These are phyloP conservation scores for Orchesellides sinensis DNA, from an alignment of 2,888 invertebrate genomes.

Conservation along the genomic window DNA sequence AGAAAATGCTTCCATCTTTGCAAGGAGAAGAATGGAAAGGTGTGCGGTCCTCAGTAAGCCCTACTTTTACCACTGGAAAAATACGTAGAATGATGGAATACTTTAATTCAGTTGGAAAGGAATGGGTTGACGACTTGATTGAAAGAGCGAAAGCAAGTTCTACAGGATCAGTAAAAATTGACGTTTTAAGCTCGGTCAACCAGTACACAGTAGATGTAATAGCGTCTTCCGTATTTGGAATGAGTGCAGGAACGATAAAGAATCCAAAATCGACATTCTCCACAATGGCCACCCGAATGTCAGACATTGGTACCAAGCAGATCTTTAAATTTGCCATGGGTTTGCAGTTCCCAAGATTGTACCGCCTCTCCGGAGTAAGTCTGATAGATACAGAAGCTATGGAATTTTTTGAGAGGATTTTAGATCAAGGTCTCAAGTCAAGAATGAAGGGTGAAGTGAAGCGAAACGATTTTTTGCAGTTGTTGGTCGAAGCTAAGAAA, in stretches of 20 bases:
- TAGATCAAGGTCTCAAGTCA: not conserved
- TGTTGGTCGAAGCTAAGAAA: constrained; percentile 58
- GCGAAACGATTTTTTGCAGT: constrained; percentile 68
- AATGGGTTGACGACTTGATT: constrained; percentile 15
- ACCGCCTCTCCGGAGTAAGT: not conserved
- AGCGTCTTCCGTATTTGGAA: constrained; percentile 77
- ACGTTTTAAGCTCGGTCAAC: not conserved
- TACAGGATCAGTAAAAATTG: constrained; percentile 15
- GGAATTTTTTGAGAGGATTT: constrained; percentile 14
- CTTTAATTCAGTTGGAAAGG: constrained; percentile 22
- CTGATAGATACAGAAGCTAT: not conserved
- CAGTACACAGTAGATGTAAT: constrained; percentile 75
- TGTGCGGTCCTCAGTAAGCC: constrained; percentile 29
- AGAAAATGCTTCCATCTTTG: constrained; percentile 2
- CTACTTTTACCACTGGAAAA: constrained; percentile 57
- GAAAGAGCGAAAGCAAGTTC: not conserved
- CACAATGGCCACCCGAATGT: constrained; percentile 53
- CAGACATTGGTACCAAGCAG: constrained; percentile 57
- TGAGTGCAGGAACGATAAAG: constrained; percentile 76
- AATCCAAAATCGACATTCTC: constrained; percentile 76
- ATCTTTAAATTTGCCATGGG: not conserved
- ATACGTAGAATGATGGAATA: constrained; percentile 46
- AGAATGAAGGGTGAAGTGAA: constrained; percentile 26
- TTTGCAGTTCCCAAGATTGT: not conserved
- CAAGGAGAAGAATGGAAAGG: constrained; percentile 45